Base-by-base conservation (phyloP, 2,797 vertebrate genomes). In the Ciconia nigra region DNA sequence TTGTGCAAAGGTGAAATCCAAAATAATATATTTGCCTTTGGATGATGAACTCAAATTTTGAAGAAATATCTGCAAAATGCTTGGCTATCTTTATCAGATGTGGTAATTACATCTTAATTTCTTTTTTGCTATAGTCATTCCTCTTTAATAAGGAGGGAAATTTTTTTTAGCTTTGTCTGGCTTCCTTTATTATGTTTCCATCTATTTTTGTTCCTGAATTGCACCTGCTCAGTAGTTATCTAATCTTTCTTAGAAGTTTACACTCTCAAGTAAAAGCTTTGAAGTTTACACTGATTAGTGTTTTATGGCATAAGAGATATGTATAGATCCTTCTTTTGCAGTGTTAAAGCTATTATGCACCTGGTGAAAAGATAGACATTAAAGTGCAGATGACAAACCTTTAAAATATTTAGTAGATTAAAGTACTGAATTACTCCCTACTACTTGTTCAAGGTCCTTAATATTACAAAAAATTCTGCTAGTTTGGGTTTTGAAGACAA, bases 171-270 rank as follows among this genome's bases (percentile, higher is more conserved):
- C 91, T 97, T 96, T 97, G 95, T 95, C 94, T 87, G 69, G 61
- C 82, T 89, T 97, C 61, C 58, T 91, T 93, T 91, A 89, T 94
- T 94, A 52, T 28, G 44, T 86, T 93, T 91, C 83, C 58, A 84
- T 96, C 62, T 97, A 96, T 87, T 96, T 97, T 88, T 87, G 80
- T 90, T 94, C 83, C 90, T 91, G 85, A 77, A 95, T 95, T 96
- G 96, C 98, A 98, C 98, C 98, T 99, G 98, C 98, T 95, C 62
- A 69, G 89, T 87, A 94, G 91, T 94, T 96, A 97, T 97, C 97
- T 98, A 93, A 97, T 96, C 95, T 97, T 96, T 93, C 97, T 97
- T 97, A 94, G 90, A 97, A 96, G 90, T 97, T 97, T 97, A 79
- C 92, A 82, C 83, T 95, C 92, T 93, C 91, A 90, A 94, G 87